Conservation (phyloP, 2,797 vertebrate genomes). For the Todus mexicanus region DNA sequence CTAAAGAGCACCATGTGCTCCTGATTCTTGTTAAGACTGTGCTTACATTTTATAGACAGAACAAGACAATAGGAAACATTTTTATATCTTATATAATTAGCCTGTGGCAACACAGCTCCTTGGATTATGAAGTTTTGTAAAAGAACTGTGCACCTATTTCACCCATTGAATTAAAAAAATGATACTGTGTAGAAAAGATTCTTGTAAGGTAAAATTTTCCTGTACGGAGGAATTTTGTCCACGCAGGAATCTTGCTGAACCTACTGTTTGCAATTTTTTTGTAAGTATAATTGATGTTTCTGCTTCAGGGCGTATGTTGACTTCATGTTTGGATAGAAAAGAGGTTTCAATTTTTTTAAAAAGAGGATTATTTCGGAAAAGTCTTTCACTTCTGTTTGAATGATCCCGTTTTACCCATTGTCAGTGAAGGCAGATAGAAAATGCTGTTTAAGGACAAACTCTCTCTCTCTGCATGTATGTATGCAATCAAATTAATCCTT, state of each 20-base stretch:
- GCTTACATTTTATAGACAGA: background rate
- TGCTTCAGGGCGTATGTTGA: background rate
- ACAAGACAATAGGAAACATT: background rate
- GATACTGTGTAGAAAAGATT: background rate
- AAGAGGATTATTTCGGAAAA: background rate
- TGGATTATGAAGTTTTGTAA: background rate
- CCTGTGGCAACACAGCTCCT: background rate
- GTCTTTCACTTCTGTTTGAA: background rate
- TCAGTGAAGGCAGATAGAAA: background rate
- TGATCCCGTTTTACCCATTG: background rate
- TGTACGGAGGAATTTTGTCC: background rate
- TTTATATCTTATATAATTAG: background rate
- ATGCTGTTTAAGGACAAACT: background rate
- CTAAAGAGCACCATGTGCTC: background rate
- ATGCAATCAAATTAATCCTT: background rate
- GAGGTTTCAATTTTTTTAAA: background rate
- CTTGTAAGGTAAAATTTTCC: background rate
- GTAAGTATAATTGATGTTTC: background rate
- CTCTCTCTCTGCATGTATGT: background rate
- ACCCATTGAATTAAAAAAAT: rapidly evolving
- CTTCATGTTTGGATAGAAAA: background rate
- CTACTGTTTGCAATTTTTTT: background rate
- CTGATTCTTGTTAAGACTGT: background rate
- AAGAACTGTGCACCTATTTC: background rate
- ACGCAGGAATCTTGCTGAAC: background rate